These are phyloP conservation scores for Benitochromis conjunctus DNA, from an alignment of 2,113 vertebrate species.

Conservation along the genomic window DNA sequence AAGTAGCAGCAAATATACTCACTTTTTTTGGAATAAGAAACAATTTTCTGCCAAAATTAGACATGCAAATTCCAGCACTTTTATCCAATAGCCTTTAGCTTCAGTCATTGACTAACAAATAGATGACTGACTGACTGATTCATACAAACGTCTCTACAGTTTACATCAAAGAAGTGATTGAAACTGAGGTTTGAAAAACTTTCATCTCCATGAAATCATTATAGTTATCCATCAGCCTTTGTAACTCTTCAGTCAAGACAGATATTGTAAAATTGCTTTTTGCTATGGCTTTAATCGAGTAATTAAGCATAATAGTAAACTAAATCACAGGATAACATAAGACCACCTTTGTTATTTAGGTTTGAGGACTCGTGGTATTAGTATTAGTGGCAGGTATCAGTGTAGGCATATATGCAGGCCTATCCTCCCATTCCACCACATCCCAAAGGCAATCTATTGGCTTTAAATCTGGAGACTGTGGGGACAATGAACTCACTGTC, in stretches of 20 bases:
- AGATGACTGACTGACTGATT: not conserved
- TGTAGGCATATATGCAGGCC: not conserved
- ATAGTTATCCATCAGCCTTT: not conserved
- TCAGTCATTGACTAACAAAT: constrained; percentile 10
- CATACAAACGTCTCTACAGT: not conserved
- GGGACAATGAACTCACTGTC: not conserved
- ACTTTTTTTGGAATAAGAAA: constrained; percentile 16
- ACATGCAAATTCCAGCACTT: constrained; percentile 10
- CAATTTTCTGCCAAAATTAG: not conserved
- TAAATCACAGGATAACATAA: not conserved
- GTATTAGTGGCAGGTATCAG: not conserved
- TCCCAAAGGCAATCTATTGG: not conserved
- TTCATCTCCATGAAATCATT: not conserved
- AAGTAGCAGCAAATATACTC: not conserved
- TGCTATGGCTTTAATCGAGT: not conserved
- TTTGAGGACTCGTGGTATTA: not conserved
- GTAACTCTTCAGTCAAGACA: not conserved
- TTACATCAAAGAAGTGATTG: not conserved
- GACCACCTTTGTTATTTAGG: not conserved
- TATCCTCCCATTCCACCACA: not conserved
- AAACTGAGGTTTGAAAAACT: not conserved
- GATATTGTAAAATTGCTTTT: not conserved
- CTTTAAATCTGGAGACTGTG: not conserved
- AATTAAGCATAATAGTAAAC: not conserved
- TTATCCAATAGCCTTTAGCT: constrained; percentile 11